Conservation (phyloP, 2,888 invertebrate species). For the Aspidiotus rigidus region DNA sequence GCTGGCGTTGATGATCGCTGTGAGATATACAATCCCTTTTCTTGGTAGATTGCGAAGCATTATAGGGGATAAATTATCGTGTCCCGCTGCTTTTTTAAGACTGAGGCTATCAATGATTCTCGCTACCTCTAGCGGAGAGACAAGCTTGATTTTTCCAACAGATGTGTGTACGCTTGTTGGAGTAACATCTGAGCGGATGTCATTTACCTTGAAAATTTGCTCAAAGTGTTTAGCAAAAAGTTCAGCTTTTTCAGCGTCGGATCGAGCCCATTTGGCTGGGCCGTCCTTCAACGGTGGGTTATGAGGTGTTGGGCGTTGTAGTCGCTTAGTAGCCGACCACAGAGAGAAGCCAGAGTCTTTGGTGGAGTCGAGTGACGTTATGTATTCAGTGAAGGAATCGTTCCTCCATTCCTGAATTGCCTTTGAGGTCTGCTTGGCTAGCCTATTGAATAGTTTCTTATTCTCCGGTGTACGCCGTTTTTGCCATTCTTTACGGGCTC, state of each 20-base stretch:
- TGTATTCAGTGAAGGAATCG: neutral
- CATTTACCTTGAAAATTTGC: constrained; percentile 4
- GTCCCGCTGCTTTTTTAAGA: constrained; percentile 4
- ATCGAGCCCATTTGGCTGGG: constrained; percentile 2
- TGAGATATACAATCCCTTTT: constrained; percentile 13
- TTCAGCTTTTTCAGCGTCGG: constrained; percentile 18
- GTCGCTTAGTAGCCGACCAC: constrained; percentile 4
- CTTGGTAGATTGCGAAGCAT: constrained; percentile 4
- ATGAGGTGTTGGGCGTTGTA: constrained; percentile 1
- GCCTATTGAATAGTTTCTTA: constrained; percentile 6
- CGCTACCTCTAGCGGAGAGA: constrained; percentile 1
- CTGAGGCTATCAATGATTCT: constrained; percentile 7
- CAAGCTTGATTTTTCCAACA: constrained; percentile 7
- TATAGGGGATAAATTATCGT: constrained; percentile 10
- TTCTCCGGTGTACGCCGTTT: constrained; percentile 1
- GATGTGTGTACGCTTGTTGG: neutral
- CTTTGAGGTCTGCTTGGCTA: neutral
- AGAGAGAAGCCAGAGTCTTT: constrained; percentile 14
- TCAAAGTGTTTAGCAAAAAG: constrained; percentile 17
- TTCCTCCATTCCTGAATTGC: constrained; percentile 2
- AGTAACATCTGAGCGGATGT: constrained; percentile 1
- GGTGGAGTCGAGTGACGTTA: constrained; percentile 7
- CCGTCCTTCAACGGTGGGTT: constrained; percentile 8
- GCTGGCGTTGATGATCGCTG: constrained; percentile 3
- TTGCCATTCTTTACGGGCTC: constrained; percentile 7